Evolutionary conservation across 2,888 invertebrate species (phyloP), one percentile per base, ranked within the genome.

Genomic region (Helobdella robusta): DNA sequence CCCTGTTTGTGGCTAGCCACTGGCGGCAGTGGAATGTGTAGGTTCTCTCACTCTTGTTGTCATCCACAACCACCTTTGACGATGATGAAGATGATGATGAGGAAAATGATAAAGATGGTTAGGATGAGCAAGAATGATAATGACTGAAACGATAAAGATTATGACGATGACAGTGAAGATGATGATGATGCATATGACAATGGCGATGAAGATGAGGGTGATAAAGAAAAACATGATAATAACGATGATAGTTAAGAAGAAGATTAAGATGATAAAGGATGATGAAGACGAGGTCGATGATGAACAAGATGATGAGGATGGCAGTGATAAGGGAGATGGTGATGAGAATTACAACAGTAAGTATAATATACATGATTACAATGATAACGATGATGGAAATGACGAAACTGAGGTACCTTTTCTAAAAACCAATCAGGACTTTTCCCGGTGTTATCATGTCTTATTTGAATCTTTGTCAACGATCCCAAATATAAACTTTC

Each of bases 391-490:
- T 50, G 62, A 48, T 35, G 62, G 30, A 5, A 30, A 46, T 61
- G 61, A 61, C 48, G 61, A 61, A 20, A 48, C n/a, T 61, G 48
- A 61, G 44, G 61, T n/a, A n/a, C n/a, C n/a, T n/a, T n/a, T n/a
- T n/a, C n/a, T n/a, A n/a, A n/a, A n/a, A n/a, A n/a, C n/a, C n/a
- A n/a, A n/a, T n/a, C n/a, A n/a, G n/a, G n/a, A n/a, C n/a, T n/a
- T n/a, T n/a, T n/a, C n/a, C n/a, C n/a, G n/a, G n/a, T n/a, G n/a
- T n/a, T n/a, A n/a, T n/a, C n/a, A n/a, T n/a, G n/a, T n/a, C n/a
- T n/a, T n/a, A n/a, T n/a, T n/a, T n/a, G n/a, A n/a, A n/a, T n/a
- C n/a, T n/a, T n/a, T n/a, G n/a, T n/a, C n/a, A n/a, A n/a, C n/a
- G n/a, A n/a, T n/a, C n/a, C n/a, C n/a, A n/a, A n/a, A n/a, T n/a